Base-by-base conservation (phyloP, 2,113 vertebrate species). In the Ochotona princeps region DNA sequence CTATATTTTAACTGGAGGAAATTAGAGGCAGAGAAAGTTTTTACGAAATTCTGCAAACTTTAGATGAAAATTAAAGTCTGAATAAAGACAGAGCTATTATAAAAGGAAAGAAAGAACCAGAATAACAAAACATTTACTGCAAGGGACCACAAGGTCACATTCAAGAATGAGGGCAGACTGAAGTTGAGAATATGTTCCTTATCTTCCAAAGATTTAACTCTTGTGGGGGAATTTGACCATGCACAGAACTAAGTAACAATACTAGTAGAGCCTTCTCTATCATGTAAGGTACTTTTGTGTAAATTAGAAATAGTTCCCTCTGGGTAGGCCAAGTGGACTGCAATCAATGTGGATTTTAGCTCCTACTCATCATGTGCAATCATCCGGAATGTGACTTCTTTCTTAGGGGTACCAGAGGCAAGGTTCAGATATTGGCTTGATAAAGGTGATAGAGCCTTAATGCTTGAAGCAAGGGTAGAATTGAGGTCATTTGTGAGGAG, bases 41-140 rank as follows among this genome's bases (percentile, higher is more conserved):
- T 35, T 63, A 57, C 35, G 86, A 57, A 72, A 38, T 67, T 17
- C 81, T 95, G 9, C 0, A 54, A 23, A 75, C 44, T 89, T 91
- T n/a, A 18, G 32, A 49, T 38, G 20, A 76, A 94, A 93, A 91
- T 26, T 73, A 79, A 86, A 51, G 28, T 12, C 28, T 74, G 51
- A 72, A 60, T 32, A 57, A 65, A 76, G 20, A 67, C 8, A 73
- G 44, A 87, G 9, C 17, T 32, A 66, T 20, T 32, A 87, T 78
- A 83, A 87, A 89, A 95, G 78, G 57, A 47, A 84, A 86, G 38
- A 30, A 47, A 23, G 28, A 80, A 95, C 60, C 28, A 90, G 73
- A 83, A 49, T 63, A 91, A 72, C 30, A 47, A 88, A 72, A 10
- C n/a, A 79, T 63, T 80, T 76, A n/a, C 32, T 74, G 51, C 17